A percentile compares a stretch with the other conserved stretches of the same genome.
Conservation (phyloP, 2,797 vertebrate species). For the Cyclura pinguis region DNA sequence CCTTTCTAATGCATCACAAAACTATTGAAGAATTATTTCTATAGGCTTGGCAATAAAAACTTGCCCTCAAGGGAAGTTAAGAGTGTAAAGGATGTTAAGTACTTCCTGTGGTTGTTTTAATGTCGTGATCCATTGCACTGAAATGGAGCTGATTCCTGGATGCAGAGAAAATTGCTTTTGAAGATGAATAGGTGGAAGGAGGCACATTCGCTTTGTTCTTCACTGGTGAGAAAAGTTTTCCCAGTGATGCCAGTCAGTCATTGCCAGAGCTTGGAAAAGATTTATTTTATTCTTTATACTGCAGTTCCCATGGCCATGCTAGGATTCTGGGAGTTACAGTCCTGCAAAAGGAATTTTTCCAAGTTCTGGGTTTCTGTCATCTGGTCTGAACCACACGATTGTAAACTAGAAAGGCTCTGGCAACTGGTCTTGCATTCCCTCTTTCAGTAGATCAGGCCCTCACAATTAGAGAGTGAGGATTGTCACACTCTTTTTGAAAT, state of each 20-base stretch:
- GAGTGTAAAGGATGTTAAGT: neutral
- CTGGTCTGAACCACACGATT: neutral
- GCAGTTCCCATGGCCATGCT: no score
- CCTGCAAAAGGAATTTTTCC: no score
- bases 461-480: neutral
- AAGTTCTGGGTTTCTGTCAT: neutral
- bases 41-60: neutral
- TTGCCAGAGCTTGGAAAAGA: no score
- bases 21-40: neutral
- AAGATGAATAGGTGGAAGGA: neutral
- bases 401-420: neutral
- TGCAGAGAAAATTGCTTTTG: neutral
- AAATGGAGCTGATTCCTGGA: neutral
- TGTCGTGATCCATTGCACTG: neutral
- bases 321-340: no score
- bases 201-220: neutral
- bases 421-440: neutral
- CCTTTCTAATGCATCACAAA: no score
- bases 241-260: neutral
- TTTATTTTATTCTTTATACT: no score
- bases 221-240: neutral
- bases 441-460: neutral
- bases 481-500: no score
- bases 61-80: neutral
- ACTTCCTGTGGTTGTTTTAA: constrained; percentile 1